Evolutionary conservation across 2,797 vertebrate genomes (phyloP).

Genomic region (Ammospiza maritima): DNA sequence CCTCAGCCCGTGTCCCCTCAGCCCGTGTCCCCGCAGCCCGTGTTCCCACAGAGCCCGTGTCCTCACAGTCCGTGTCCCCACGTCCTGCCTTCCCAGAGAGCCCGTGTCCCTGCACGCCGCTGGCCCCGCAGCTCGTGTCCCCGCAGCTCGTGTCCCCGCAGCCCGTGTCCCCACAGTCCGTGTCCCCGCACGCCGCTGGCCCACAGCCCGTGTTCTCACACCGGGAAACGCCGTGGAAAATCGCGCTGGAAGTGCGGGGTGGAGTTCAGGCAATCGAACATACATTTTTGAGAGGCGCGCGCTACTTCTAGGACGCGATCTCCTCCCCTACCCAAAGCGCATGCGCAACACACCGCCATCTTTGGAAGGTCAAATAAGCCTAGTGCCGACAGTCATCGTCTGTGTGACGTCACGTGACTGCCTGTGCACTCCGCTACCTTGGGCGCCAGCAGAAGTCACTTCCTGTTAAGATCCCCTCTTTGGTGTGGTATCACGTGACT

Average conservation of each 20-base stretch:
- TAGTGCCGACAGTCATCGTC: rapidly evolving
- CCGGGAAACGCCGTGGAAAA: not conserved
- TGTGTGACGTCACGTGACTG: rapidly evolving
- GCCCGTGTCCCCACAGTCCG: too few species aligned
- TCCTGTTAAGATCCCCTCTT: not conserved
- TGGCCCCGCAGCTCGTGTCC: too few species aligned
- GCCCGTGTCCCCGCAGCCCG: too few species aligned
- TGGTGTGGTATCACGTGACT: not conserved
- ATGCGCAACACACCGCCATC: rapidly evolving
- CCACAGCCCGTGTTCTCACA: not conserved
- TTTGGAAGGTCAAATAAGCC: not conserved
- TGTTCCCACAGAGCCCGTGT: too few species aligned
- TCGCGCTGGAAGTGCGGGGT: too few species aligned
- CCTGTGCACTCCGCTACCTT: rapidly evolving
- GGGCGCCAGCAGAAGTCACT: too few species aligned
- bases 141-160: too few species aligned
- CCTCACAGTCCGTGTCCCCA: too few species aligned
- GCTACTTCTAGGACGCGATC: rapidly evolving
- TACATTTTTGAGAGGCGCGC: rapidly evolving
- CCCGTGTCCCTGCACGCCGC: too few species aligned
- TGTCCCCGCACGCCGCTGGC: too few species aligned
- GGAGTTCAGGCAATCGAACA: rapidly evolving
- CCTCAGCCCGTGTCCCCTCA: too few species aligned
- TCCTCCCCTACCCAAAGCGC: not conserved
- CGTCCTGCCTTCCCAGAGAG: too few species aligned